Evolutionary conservation across 1,140 invertebrate genomes (phyloP), one percentile per base, ranked within the genome.

Genomic region (Diorhabda carinulata): DNA sequence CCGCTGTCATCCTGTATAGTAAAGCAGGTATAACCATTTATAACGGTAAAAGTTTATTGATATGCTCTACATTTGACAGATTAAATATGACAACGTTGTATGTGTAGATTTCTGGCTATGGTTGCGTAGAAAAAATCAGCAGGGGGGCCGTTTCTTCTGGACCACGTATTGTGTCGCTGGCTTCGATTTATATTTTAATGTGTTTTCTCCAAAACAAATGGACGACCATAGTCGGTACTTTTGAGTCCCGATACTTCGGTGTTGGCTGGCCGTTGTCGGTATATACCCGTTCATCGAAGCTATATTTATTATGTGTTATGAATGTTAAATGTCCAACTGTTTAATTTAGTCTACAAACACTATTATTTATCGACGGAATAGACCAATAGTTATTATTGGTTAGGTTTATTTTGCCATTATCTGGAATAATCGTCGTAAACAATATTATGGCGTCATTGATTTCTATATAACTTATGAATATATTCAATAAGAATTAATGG

Each of bases 131-230:
- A 64, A 66, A 3, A 52, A 61, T 75, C 72, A 57, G 61, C 70
- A 67, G 72, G 73, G 68, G 58, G 64, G 52, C 61, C 47, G 68
- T 64, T 71, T 67, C 70, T 73, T 69, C 69, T 65, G 69, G 74
- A 72, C 76, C 74, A 72, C 71, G 75, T 74, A 78, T 78, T 78
- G 77, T 79, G 78, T 78, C 74, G 71, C 77, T 52, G 6, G 47
- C 47, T 52, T 78, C 76, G 71, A 78, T 75, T 78, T 78, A 76
- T 78, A 79, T 78, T 78, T 78, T 78, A 78, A 79, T 79, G 76
- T 76, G 75, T 77, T 79, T 79, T 71, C 71, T 74, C 76, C 77
- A 78, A 79, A 80, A 80, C 78, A 80, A 80, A 80, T 80, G 78
- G 74, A 74, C 72, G 72, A 73, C 77, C 74, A 74, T 77, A 76